These are phyloP conservation scores for Cisticola juncidis DNA, from an alignment of 2,113 vertebrate genomes.

Conservation along the genomic window DNA sequence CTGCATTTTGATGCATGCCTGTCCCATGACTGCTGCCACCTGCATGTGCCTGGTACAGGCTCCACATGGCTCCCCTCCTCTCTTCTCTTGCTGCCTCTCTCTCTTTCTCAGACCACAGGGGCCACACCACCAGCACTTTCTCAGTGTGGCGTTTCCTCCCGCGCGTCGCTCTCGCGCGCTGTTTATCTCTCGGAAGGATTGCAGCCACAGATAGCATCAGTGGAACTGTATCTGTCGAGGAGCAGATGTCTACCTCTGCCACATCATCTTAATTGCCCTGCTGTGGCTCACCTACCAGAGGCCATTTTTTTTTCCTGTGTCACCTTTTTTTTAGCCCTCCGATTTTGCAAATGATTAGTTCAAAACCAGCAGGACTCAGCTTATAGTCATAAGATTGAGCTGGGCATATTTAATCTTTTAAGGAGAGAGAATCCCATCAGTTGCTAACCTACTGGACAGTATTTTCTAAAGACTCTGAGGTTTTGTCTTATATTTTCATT, in stretches of 20 bases:
- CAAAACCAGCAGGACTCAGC: constrained; percentile 22
- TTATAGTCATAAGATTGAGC: background rate
- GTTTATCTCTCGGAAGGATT: constrained; percentile 82
- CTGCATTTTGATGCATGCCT: background rate
- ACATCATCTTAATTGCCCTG: constrained; percentile 75
- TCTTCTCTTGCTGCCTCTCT: constrained; percentile 27
- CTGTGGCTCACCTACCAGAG: constrained; percentile 75
- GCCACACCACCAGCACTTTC: constrained; percentile 71
- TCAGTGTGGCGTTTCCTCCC: constrained; percentile 81
- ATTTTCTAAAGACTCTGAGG: background rate
- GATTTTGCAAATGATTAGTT: constrained; percentile 36
- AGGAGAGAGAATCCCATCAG: background rate
- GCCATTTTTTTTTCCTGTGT: background rate
- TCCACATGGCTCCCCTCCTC: background rate
- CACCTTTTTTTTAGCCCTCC: background rate
- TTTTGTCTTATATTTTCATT: background rate
- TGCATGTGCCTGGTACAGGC: background rate
- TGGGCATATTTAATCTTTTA: background rate
- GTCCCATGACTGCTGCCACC: constrained; percentile 38
- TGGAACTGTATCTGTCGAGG: constrained; percentile 80
- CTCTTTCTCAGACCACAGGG: constrained; percentile 78
- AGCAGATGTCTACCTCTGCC: constrained; percentile 83
- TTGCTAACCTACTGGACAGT: background rate
- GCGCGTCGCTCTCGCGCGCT: constrained; percentile 49
- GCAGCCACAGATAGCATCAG: constrained; percentile 80